Conservation (phyloP, 1,140 invertebrate genomes). For the Scaptodrosophila lebanonensis region DNA sequence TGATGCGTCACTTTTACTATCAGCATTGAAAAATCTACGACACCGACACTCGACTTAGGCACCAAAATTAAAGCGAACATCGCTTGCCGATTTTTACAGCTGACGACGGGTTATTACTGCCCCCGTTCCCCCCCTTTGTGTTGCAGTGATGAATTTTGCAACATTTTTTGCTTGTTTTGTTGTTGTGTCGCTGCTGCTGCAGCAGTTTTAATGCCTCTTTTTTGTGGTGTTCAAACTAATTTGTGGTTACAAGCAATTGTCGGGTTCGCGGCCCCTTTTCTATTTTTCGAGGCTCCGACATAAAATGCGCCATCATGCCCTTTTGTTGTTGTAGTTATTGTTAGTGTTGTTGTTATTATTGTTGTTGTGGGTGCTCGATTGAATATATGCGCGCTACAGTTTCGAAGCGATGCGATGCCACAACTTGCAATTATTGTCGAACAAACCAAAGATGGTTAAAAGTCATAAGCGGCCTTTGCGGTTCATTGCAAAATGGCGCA, state of each 20-base stretch:
- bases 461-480: slow-evolving; percentile 1
- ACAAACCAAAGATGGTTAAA: slow-evolving; percentile 51
- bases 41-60: slow-evolving; percentile 10
- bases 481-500: background rate
- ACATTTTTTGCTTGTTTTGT: slow-evolving; percentile 16
- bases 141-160: slow-evolving; percentile 56
- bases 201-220: slow-evolving; percentile 60
- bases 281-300: slow-evolving; percentile 23
- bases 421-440: slow-evolving; percentile 47
- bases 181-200: slow-evolving; percentile 17
- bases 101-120: slow-evolving; percentile 26
- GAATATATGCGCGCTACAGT: too few relatives aligned
- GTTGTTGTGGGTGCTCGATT: slow-evolving; percentile 40
- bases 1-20: slow-evolving; percentile 69
- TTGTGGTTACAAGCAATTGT: slow-evolving; percentile 61
- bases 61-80: slow-evolving; percentile 50
- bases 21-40: slow-evolving; percentile 49
- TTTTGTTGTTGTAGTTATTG: slow-evolving; percentile 50
- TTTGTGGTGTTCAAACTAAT: slow-evolving; percentile 70
- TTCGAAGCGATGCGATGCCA: slow-evolving; percentile 15
- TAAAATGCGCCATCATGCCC: slow-evolving; percentile 69
- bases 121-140: slow-evolving; percentile 42
- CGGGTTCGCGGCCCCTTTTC: slow-evolving; percentile 18
- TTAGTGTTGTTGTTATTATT: too few relatives aligned
- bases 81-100: slow-evolving; percentile 52